phyloP scores from a whole-genome alignment of 2,113 vertebrate genomes.

The Antennarius striatus region DNA sequence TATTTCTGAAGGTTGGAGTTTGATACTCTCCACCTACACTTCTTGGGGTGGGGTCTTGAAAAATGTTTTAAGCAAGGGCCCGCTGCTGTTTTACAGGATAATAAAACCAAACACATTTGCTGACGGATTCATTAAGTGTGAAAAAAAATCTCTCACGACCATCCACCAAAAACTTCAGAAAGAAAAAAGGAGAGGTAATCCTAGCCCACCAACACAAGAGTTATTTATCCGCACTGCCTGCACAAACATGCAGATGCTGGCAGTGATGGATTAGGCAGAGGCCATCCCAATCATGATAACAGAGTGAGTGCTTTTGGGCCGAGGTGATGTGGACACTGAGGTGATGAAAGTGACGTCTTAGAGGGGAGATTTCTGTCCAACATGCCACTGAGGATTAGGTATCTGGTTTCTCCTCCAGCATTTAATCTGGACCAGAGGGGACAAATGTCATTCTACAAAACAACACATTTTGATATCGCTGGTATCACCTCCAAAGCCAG shows the following conservation, averaged over 20 bases:
- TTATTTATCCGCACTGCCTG: conserved; percentile 74
- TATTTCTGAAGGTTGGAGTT: conserved; percentile 33
- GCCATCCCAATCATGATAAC: conserved; percentile 64
- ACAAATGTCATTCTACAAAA: conserved; percentile 60
- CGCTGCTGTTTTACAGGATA: conserved; percentile 62
- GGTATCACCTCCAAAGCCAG: conserved; percentile 64
- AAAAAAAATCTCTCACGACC: conserved; percentile 59
- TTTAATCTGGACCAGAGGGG: conserved; percentile 67
- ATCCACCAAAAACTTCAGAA: conserved; percentile 53
- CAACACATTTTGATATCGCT: conserved; percentile 55
- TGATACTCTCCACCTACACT: conserved; percentile 24
- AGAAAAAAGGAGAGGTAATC: conserved; percentile 51
- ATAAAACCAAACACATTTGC: conserved; percentile 69
- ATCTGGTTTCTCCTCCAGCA: conserved; percentile 68
- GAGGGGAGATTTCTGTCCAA: conserved; percentile 56
- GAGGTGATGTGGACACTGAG: conserved; percentile 43
- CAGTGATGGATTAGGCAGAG: conserved; percentile 76
- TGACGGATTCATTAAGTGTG: conserved; percentile 75
- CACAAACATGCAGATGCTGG: conserved; percentile 71
- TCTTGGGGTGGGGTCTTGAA: conserved; percentile 54
- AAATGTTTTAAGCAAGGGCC: conserved; percentile 47
- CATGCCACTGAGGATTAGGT: conserved; percentile 70
- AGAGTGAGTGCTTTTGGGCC: conserved; percentile 54
- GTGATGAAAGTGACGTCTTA: conserved; percentile 71
- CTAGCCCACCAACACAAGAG: conserved; percentile 65